Conservation (phyloP, 2,113 vertebrate genomes). For the Albula goreensis region DNA sequence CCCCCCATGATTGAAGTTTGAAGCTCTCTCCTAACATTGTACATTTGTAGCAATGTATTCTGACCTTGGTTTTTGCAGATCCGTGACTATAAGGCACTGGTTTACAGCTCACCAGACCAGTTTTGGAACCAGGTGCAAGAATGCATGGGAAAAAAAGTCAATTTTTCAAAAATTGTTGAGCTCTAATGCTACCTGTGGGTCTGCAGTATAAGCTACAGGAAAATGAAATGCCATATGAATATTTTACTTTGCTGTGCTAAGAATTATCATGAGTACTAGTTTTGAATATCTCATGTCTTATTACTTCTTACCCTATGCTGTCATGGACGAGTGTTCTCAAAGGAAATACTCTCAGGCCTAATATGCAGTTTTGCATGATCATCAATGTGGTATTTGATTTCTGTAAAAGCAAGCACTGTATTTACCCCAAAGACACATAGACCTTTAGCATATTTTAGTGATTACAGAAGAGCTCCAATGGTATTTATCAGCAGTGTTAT, state of each 20-base stretch:
- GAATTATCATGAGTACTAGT: background rate
- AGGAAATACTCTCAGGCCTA: background rate
- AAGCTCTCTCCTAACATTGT: too few species aligned
- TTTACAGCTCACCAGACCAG: too few species aligned
- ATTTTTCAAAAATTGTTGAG: too few species aligned
- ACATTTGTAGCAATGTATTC: too few species aligned
- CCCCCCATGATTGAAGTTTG: too few species aligned
- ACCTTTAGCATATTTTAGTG: background rate
- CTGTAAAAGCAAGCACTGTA: background rate
- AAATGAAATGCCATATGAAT: background rate
- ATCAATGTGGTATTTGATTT: background rate
- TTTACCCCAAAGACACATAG: background rate
- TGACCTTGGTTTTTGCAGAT: too few species aligned
- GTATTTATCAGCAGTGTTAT: background rate
- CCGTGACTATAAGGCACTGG: too few species aligned
- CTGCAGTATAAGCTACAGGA: too few species aligned
- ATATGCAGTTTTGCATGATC: background rate
- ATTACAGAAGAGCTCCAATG: background rate
- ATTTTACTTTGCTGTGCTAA: background rate
- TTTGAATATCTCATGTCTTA: background rate
- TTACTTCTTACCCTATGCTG: background rate
- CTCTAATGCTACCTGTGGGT: too few species aligned
- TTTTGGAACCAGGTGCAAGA: too few species aligned
- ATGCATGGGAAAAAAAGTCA: too few species aligned
- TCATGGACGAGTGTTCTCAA: background rate